Evolutionary conservation across 2,113 vertebrate species (phyloP), one percentile per base, ranked within the genome.

Genomic region (Narcine bancroftii): DNA sequence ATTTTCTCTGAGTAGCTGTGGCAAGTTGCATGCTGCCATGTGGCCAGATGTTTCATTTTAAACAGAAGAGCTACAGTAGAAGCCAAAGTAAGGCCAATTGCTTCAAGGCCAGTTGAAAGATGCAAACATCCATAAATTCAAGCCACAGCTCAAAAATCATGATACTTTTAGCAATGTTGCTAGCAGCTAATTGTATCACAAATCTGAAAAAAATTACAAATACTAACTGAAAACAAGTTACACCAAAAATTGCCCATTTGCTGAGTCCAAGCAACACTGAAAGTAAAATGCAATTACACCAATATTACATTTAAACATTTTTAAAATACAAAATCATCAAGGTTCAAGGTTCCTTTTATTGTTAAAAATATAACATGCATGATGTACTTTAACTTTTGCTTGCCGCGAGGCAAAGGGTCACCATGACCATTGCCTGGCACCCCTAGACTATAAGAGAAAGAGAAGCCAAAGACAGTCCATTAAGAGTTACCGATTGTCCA

Each of bases 1-100:
- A 85, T 39, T 53, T n/a, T 17, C 50, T 19, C 56, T 85, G 81
- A 85, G 53, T 85, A 85, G 13, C 50, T n/a, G 50, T 85, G 81
- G 53, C 81, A 85, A 53, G 81, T 85, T 36, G 81, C 81, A 60
- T 60, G 50, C 50, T 87, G 81, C 60, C 33, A 60, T 63, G 81
- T 36, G 53, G n/a, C 53, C 33, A 87, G 21, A n/a, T 36, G 53
- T 56, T 53, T 36, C 50, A 36, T 60, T 87, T 63, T 87, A 87
- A 36, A 15, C 65, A 91, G 45, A 11, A 15, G 19, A 45, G 85
- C 36, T 39, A 11, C 56, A 21, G 21, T 89, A n/a, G 50, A 36
- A 6, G 56, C 33, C 83, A 36, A n/a, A 87, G 10, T 39, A 60
- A 89, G 33, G 81, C 42, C 53, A 89, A 42, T 42, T 65, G 60